These are phyloP conservation scores for Cerceris rybyensis DNA, from an alignment of 2,888 invertebrate genomes.

Conservation along the genomic window DNA sequence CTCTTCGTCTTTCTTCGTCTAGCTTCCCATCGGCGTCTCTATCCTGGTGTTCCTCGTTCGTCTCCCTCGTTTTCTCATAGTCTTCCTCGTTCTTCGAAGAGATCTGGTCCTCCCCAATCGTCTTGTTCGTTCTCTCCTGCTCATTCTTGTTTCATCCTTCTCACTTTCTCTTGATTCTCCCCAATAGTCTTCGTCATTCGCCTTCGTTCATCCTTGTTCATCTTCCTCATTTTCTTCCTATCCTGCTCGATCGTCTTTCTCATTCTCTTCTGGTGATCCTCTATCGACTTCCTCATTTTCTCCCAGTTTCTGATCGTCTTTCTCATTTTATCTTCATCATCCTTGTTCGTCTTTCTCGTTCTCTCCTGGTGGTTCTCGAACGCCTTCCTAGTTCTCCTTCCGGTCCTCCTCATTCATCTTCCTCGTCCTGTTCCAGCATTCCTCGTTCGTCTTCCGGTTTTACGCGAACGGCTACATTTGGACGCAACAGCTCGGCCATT, in stretches of 20 bases:
- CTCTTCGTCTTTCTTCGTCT: conserved; percentile 9
- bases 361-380: background rate
- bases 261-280: background rate
- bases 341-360: background rate
- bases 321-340: background rate
- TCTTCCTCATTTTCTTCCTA: too few relatives aligned
- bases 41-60: background rate
- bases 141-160: too few relatives aligned
- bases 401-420: conserved; percentile 24
- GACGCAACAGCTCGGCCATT: conserved; percentile 32
- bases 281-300: background rate
- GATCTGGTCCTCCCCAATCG: too few relatives aligned
- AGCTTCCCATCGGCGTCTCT: too few relatives aligned
- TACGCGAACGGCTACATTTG: conserved; percentile 17
- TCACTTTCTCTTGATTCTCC: background rate
- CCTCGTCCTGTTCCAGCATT: background rate
- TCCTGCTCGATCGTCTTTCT: too few relatives aligned
- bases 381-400: background rate
- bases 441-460: background rate
- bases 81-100: background rate
- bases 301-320: conserved; percentile 20
- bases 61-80: background rate
- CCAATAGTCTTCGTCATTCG: background rate
- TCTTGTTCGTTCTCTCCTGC: too few relatives aligned
- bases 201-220: background rate